phyloP scores from a whole-genome alignment of 1,140 invertebrate genomes.

The Drosophila sp. region DNA sequence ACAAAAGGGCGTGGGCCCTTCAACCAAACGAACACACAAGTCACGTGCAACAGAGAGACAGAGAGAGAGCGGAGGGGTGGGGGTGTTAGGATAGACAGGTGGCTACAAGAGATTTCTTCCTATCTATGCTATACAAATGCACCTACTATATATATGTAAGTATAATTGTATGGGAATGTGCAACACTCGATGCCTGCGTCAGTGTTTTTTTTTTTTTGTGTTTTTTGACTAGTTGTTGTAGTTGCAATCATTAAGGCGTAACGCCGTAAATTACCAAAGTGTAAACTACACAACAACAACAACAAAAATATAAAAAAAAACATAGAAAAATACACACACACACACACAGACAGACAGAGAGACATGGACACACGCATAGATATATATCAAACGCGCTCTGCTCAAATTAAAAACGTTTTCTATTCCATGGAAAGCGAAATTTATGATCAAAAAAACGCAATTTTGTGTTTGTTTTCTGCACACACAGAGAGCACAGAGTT shows the following conservation, averaged over 20 bases:
- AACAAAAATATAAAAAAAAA: slow-evolving; percentile 36
- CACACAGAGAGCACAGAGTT: not conserved
- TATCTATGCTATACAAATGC: not conserved
- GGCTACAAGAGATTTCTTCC: not conserved
- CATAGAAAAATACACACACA: slow-evolving; percentile 29
- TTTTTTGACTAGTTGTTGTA: slow-evolving; percentile 46
- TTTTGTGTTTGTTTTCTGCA: slow-evolving; percentile 22
- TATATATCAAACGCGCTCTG: slow-evolving; percentile 23
- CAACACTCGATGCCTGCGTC: slow-evolving; percentile 49
- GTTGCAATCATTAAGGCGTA: slow-evolving; percentile 73
- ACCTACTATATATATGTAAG: slow-evolving; percentile 1
- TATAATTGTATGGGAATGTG: slow-evolving; percentile 55
- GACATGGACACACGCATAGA: not conserved
- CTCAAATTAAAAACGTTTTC: slow-evolving; percentile 67
- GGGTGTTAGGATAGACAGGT: not conserved
- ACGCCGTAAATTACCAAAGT: slow-evolving; percentile 76
- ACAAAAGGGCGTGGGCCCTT: slow-evolving; percentile 66
- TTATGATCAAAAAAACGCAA: slow-evolving; percentile 57
- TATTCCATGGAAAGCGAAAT: slow-evolving; percentile 74
- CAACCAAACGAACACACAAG: slow-evolving; percentile 25
- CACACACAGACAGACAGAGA: not conserved
- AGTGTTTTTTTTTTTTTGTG: slow-evolving; percentile 25
- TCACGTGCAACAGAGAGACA: slow-evolving; percentile 41
- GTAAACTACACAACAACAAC: slow-evolving; percentile 54
- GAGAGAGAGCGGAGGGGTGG: slow-evolving; percentile 13